These are phyloP conservation scores for Epinephelus moara DNA, from an alignment of 2,113 vertebrate genomes.

Conservation along the genomic window DNA sequence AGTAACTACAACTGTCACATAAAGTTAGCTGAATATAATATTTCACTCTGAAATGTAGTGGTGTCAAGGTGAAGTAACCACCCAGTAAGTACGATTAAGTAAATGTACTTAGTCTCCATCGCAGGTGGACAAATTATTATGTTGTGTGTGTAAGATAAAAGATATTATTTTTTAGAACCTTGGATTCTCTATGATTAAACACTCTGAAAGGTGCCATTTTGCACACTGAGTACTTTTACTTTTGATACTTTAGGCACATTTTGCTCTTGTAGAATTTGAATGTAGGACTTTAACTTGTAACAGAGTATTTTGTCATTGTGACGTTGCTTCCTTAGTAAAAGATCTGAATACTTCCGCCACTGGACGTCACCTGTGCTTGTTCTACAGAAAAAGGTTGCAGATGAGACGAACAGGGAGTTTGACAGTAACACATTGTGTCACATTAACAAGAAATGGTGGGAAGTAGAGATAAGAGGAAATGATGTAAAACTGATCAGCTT, in stretches of 20 bases:
- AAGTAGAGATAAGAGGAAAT: constrained; percentile 56
- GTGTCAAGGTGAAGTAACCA: too few relatives aligned
- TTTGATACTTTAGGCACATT: too few relatives aligned
- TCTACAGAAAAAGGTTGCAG: not conserved
- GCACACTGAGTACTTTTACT: not conserved
- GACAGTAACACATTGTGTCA: constrained; percentile 39
- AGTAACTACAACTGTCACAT: too few relatives aligned
- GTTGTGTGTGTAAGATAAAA: not conserved
- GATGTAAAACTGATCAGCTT: constrained; percentile 56
- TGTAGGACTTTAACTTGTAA: not conserved
- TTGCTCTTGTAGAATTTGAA: not conserved
- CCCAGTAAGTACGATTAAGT: too few relatives aligned
- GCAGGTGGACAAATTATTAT: too few relatives aligned
- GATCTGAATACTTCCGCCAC: not conserved
- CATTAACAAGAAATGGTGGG: constrained; percentile 53
- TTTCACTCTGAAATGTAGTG: too few relatives aligned
- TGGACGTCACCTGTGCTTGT: not conserved
- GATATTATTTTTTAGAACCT: not conserved
- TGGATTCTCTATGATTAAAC: not conserved
- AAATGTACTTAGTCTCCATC: too few relatives aligned
- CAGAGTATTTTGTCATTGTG: not conserved
- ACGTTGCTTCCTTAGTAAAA: not conserved
- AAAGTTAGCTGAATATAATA: too few relatives aligned
- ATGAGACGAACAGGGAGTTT: not conserved
- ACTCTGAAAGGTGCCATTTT: not conserved